Conservation (phyloP, 2,797 vertebrate genomes). For the Crenichthys baileyi region DNA sequence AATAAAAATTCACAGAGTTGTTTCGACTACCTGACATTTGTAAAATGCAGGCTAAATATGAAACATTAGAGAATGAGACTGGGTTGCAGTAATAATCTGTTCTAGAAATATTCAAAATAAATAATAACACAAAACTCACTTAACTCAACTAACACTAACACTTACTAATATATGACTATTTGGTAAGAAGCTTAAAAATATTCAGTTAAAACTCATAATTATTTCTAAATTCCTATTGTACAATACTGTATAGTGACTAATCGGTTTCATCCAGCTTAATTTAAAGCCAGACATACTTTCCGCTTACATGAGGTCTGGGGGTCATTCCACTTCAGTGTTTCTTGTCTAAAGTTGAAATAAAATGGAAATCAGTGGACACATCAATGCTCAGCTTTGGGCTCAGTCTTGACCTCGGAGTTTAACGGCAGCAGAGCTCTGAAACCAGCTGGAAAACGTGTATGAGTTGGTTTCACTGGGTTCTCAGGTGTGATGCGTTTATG, state of each 20-base stretch:
- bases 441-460: conserved; percentile 56
- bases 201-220: background rate
- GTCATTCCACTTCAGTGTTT: background rate
- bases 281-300: background rate
- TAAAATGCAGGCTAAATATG: background rate
- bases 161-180: background rate
- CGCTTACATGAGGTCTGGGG: background rate
- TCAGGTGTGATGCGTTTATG: conserved; percentile 40
- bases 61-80: background rate
- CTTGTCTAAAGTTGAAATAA: conserved; percentile 3
- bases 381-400: conserved; percentile 56
- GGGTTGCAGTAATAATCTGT: background rate
- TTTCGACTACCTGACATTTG: background rate
- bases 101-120: background rate
- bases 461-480: conserved; percentile 23
- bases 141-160: background rate
- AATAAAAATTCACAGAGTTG: background rate
- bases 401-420: conserved; percentile 35
- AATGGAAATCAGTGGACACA: conserved; percentile 9
- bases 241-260: background rate
- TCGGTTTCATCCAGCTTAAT: background rate
- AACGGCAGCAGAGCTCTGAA: conserved; percentile 39
- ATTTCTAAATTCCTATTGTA: background rate
- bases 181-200: background rate
- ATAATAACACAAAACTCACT: background rate